Percentiles rank a stretch among this genome's conserved stretches.
phyloP scores from a whole-genome alignment of 2,888 invertebrate species.

The Glyphotaelius pellucidus region DNA sequence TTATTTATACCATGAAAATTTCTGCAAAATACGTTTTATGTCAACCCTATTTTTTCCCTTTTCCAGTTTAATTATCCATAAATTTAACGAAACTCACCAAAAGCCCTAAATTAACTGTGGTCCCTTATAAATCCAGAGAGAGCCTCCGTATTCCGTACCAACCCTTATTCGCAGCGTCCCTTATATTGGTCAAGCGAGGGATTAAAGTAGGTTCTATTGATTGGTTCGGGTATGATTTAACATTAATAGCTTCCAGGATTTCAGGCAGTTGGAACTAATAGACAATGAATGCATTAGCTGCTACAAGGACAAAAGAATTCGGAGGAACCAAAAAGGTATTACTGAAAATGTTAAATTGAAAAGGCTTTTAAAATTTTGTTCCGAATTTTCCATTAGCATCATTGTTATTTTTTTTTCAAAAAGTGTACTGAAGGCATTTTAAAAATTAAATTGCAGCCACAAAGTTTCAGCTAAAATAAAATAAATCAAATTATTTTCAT shows the following conservation, averaged over 20 bases:
- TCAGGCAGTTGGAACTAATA: constrained; percentile 21
- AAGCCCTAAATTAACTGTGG: constrained; percentile 40
- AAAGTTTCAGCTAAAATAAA: not conserved
- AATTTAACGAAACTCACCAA: constrained; percentile 30
- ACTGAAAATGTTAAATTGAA: not conserved
- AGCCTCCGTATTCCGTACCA: not conserved
- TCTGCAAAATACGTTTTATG: not conserved
- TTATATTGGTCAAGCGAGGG: constrained; percentile 35
- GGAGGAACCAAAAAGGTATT: not conserved
- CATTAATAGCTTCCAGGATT: constrained; percentile 20
- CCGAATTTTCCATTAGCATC: not conserved
- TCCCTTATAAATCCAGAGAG: constrained; percentile 28
- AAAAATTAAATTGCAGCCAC: not conserved
- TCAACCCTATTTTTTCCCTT: constrained; percentile 16
- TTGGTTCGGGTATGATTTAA: constrained; percentile 21
- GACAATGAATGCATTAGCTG: constrained; percentile 52
- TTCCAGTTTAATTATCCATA: constrained; percentile 33
- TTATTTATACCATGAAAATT: not conserved
- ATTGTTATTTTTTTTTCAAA: not conserved
- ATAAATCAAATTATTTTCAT: no score
- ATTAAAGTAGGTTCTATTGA: constrained; percentile 33
- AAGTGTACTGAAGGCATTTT: not conserved
- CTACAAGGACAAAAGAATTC: constrained; percentile 13
- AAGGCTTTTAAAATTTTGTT: not conserved
- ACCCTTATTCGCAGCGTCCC: not conserved